phyloP scores from a whole-genome alignment of 1,140 invertebrate species.

The Phthorimaea operculella region DNA sequence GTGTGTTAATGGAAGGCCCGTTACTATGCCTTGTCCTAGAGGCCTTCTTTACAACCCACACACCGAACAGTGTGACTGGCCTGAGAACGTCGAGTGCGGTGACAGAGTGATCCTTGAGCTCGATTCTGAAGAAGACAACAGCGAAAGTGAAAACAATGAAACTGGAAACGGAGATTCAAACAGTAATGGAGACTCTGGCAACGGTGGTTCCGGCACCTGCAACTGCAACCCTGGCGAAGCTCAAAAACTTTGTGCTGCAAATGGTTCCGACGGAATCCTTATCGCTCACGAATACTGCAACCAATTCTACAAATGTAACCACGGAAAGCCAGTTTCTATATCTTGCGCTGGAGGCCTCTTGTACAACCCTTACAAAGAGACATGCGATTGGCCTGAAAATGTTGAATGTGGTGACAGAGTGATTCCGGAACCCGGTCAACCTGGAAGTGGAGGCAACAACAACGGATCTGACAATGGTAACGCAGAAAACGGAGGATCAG shows the following conservation, averaged over 20 bases:
- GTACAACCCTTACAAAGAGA: conserved; percentile 10
- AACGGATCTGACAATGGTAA: conserved; percentile 9
- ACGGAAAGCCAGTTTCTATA: conserved; percentile 18
- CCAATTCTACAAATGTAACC: conserved; percentile 25
- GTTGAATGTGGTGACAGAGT: conserved; percentile 11
- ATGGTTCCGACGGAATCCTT: conserved; percentile 21
- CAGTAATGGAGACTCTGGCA: too few relatives aligned
- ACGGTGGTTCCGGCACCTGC: conserved; percentile 11
- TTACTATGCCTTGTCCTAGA: too few relatives aligned
- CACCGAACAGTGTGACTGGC: conserved; percentile 69
- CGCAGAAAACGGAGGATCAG: neutral
- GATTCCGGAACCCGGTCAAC: too few relatives aligned
- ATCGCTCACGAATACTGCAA: conserved; percentile 30
- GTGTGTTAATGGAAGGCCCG: too few relatives aligned
- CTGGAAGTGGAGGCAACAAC: neutral
- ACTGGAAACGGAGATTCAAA: neutral
- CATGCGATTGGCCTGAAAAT: conserved; percentile 11
- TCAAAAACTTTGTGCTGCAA: conserved; percentile 22
- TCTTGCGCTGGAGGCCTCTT: too few relatives aligned
- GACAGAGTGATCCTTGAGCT: conserved; percentile 13
- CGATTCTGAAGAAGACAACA: neutral
- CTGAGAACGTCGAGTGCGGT: conserved; percentile 60
- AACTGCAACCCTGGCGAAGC: conserved; percentile 28
- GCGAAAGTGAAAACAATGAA: too few relatives aligned
- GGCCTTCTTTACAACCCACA: conserved; percentile 66